Evolutionary conservation across 2,113 vertebrate species (phyloP), one percentile per base, ranked within the genome.

Genomic region (Dolichotis patagonum): DNA sequence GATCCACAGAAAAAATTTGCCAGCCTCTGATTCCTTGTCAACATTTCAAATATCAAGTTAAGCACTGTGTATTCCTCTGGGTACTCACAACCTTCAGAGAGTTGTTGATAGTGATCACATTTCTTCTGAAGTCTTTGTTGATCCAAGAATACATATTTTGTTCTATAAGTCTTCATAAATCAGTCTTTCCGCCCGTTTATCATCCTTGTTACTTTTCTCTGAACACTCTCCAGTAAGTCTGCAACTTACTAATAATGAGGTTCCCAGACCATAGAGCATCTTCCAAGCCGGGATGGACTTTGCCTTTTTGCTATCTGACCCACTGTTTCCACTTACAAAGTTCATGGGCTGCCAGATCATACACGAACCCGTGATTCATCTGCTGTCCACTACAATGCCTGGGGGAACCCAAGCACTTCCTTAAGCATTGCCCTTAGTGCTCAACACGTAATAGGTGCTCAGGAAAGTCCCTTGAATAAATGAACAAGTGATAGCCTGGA

Each of bases 101-200:
- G 67, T 91, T 93, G 78, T 95, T 97, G 96, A 97, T 97, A 97
- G 85, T 83, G 85, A 98, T 97, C 96, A 86, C 95, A 95, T 97
- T 97, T 98, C 95, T 97, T 96, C 90, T 95, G 92, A 98, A 97
- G 93, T 97, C 97, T 97, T 97, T 97, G 88, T 95, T 96, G 96
- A 96, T 97, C 95, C 91, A 96, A 96, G 96, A 91, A 96, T 97
- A 98, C 94, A 92, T 94, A 96, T 96, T 98, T 97, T 97, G 88
- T 82, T 96, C 92, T 84, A 32, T 88, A 85, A 96, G 95, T 97
- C 92, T 97, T 96, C 94, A 96, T 97, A 97, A 97, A 98, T 98
- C 96, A 97, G 94, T 89, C 88, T 96, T 98, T 97, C 97, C 83
- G 14, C 80, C 82, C 22, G 0, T 96, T 98, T 87, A 96, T 97